Conservation (phyloP, 2,797 vertebrate genomes). For the Sus cebifrons region DNA sequence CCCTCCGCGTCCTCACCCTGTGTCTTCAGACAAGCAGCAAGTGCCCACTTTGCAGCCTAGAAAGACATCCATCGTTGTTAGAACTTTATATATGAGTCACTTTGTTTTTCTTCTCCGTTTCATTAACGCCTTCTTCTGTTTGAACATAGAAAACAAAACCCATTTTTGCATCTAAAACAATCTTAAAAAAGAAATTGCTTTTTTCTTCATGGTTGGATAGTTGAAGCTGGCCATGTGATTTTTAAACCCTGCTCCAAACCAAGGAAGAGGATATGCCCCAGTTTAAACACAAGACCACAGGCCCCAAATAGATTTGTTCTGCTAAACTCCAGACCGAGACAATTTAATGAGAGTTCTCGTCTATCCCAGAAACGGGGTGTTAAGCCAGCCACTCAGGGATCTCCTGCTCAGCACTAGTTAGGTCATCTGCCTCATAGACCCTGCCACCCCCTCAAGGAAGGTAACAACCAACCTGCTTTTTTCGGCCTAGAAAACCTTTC, state of each 20-base stretch:
- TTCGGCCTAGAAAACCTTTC: background rate
- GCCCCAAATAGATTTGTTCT: background rate
- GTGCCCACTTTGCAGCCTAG: fast-evolving
- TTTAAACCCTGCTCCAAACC: background rate
- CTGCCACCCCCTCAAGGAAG: background rate
- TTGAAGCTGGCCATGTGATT: background rate
- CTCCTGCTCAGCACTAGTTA: background rate
- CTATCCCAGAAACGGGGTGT: background rate
- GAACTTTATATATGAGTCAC: background rate
- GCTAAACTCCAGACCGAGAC: background rate
- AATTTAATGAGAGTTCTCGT: background rate
- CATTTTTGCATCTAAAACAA: background rate
- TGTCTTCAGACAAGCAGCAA: background rate
- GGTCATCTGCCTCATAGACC: fast-evolving
- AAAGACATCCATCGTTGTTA: background rate
- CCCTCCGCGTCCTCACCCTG: fast-evolving
- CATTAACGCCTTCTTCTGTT: background rate
- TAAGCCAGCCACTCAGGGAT: background rate
- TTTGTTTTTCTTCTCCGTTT: background rate
- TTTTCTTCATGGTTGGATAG: background rate
- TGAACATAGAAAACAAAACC: slow-evolving; percentile 20
- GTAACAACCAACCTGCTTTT: background rate
- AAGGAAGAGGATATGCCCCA: background rate
- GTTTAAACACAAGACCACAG: background rate
- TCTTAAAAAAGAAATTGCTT: background rate